Evolutionary conservation across 2,797 vertebrate species (phyloP).

Genomic region (Eidolon dupreanum): DNA sequence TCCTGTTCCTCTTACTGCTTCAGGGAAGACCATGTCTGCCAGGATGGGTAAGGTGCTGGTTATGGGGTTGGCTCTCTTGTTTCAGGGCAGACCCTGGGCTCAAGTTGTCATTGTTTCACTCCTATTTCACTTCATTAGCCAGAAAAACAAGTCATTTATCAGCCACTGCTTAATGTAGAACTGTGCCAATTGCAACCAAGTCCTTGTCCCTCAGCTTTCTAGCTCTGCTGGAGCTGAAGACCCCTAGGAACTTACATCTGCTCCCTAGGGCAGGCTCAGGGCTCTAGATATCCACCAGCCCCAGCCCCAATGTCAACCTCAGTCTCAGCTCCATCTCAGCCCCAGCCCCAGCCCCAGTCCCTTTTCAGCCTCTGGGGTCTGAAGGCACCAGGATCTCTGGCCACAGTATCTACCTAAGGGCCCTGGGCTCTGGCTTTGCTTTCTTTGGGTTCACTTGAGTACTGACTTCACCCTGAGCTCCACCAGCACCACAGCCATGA

Average conservation of each 20-base stretch:
- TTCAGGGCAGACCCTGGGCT: not conserved
- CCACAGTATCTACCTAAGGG: not conserved
- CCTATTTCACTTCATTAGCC: conserved; percentile 80
- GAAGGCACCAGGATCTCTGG: not conserved
- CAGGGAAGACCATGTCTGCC: not conserved
- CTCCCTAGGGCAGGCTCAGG: not conserved
- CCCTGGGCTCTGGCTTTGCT: not conserved
- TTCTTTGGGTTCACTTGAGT: not conserved
- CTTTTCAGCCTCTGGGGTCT: not conserved
- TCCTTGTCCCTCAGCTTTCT: conserved; percentile 70
- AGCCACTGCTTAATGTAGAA: conserved; percentile 77
- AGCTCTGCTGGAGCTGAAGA: conserved; percentile 63
- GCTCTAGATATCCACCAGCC: not conserved
- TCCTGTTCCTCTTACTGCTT: not conserved
- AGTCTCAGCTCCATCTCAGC: not conserved
- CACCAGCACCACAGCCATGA: not conserved
- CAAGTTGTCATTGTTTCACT: conserved; percentile 10
- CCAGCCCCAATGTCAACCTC: not conserved
- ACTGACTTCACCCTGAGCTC: not conserved
- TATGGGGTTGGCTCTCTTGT: not conserved
- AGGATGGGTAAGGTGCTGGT: not conserved
- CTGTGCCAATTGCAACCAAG: conserved; percentile 59
- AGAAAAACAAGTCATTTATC: conserved; percentile 81
- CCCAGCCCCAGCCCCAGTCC: not conserved
- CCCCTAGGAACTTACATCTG: not conserved